Evolutionary conservation across 2,797 vertebrate genomes (phyloP), one percentile per base, ranked within the genome.

Genomic region (Naso thynnoides): DNA sequence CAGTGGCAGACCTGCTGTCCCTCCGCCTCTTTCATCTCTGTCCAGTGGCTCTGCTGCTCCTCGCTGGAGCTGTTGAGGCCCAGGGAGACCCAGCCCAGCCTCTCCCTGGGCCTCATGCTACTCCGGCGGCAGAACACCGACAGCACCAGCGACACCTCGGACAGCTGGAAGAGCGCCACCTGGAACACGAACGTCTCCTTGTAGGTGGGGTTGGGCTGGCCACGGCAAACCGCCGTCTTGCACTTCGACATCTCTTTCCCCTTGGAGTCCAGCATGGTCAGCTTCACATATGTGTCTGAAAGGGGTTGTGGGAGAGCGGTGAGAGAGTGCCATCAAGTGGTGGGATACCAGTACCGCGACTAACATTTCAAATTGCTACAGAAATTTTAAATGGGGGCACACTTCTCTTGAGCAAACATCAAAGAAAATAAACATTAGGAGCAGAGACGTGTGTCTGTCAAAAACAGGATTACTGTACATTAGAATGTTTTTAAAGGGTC

Each of bases 201-300:
- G 94, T 98, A 99, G 42, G 96, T 94, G 15, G 98, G 98, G 88
- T 97, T 97, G 47, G 97, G 97, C 90, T 98, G 97, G 24, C 98
- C 98, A 52, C 96, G 96, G 81, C 96, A 97, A 78, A 97, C 93
- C 0, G 96, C 97, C 6, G 97, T 99, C 91, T 97, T 98, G 82
- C 96, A 97, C 88, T 97, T 99, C 90, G 96, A 98, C 96, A 99
- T 99, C 93, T 98, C 96, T 87, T 98, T 98, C 63, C 97, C 98
- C 94, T 98, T 98, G 23, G 97, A 99, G 93, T 99, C 98, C 94
- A 99, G 94, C 83, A 99, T 95, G 11, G 96, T 97, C 86, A 99
- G 88, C 89, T 98, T 99, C 85, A 99, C 98, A 6, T 97, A 99
- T 0, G 97, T 99, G 94, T 99, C 98, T 99, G 93, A 21, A 53